Evolutionary conservation across 2,888 invertebrate species (phyloP), one percentile per base, ranked within the genome.

Genomic region (Caenorhabditis plicata): DNA sequence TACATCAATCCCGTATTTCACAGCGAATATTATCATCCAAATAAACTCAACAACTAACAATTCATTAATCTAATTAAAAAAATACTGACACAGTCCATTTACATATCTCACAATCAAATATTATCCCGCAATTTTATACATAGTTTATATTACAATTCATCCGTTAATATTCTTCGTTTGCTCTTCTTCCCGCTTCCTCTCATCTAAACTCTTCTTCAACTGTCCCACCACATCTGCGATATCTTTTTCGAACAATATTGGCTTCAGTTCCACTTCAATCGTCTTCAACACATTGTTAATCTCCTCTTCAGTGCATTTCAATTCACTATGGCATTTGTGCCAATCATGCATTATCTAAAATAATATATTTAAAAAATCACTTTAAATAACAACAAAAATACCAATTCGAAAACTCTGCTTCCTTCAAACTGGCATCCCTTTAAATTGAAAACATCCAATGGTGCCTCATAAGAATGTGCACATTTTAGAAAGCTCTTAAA

Each of bases 281-380:
- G 0, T n/a, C 7, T 11, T 43, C 20, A 20, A 33, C 15, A n/a
- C 5, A 8, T 22, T 17, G 33, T 15, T 35, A 32, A 0, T 35
- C 11, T 38, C n/a, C 23, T 3, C 50, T 20, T 26, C 4, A 2
- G 5, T 26, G 13, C 5, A 17, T 40, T 26, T 40, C 27, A 2
- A 40, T 27, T 7, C 26, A 27, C 11, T 9, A 15, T 8, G 5
- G 17, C 8, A 33, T 20, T 15, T 31, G 11, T 42, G 49, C 60
- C 60, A 60, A 32, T 60, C 60, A 19, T 49, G 45, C 41, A 33
- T 41, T 29, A 53, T 42, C 58, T 58, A 41, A 20, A 49, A 52
- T n/a, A 33, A 17, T 4, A 15, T n/a, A 15, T n/a, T 5, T 33
- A 15, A 15, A n/a, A 32, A n/a, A n/a, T n/a, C n/a, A n/a, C n/a